Conservation (phyloP, 2,113 vertebrate genomes). For the Cryptomyrus ogoouensis region DNA sequence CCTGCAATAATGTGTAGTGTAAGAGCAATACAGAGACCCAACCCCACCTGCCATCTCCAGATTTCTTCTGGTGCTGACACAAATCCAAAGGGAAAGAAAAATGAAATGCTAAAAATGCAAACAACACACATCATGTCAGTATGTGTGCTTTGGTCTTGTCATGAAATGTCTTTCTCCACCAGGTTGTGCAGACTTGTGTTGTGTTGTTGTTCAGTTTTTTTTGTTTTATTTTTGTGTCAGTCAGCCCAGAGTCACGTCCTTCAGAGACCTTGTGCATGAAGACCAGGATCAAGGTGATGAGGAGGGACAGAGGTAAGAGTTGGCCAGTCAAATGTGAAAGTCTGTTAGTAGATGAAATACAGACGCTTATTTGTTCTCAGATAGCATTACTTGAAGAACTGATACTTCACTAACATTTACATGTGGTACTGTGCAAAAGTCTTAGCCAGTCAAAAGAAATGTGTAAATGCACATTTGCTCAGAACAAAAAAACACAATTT, state of each 20-base stretch:
- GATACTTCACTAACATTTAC: background rate
- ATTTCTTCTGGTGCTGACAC: background rate
- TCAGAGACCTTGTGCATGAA: constrained; percentile 86
- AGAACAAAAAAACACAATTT: background rate
- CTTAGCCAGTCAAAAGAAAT: background rate
- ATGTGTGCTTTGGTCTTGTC: background rate
- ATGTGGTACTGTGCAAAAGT: background rate
- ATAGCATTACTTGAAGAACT: background rate
- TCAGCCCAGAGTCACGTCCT: constrained; percentile 86
- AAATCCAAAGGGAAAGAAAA: background rate
- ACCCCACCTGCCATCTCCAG: background rate
- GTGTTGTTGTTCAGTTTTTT: background rate
- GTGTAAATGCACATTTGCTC: background rate
- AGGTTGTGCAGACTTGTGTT: background rate
- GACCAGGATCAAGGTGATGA: constrained; percentile 92
- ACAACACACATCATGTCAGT: background rate
- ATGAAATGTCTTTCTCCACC: background rate
- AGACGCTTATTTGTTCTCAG: background rate
- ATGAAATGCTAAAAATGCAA: background rate
- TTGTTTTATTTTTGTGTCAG: constrained; percentile 48
- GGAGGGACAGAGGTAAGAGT: constrained; percentile 84
- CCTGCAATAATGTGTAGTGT: background rate
- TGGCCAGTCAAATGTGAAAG: background rate
- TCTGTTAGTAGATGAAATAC: background rate
- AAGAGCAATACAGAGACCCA: background rate